phyloP scores from a whole-genome alignment of 1,140 invertebrate species.

The Akabosia matsudoensis region DNA sequence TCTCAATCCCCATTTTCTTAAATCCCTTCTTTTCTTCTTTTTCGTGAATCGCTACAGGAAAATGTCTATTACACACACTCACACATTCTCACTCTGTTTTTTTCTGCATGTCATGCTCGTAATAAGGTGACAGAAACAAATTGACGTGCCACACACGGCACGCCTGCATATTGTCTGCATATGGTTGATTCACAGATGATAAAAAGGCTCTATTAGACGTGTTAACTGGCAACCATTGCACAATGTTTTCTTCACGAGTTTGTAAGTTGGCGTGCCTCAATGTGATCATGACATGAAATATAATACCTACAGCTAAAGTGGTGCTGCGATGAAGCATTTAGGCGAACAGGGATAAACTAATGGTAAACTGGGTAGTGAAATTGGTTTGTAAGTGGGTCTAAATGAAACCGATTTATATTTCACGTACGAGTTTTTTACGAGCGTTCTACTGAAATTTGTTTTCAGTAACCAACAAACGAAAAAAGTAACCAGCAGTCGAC shows the following conservation, averaged over 20 bases:
- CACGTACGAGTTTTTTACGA: background rate
- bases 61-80: too few species aligned
- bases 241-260: too few species aligned
- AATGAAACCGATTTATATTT: background rate
- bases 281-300: too few species aligned
- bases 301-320: too few species aligned
- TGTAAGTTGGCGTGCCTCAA: too few species aligned
- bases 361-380: background rate
- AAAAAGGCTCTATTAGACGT: background rate
- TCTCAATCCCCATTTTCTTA: background rate
- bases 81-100: too few species aligned
- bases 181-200: slow-evolving; percentile 2
- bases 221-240: background rate
- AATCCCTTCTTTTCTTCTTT: background rate
- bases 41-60: background rate
- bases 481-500: too few species aligned
- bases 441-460: background rate
- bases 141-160: slow-evolving; percentile 14
- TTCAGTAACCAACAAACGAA: too few species aligned
- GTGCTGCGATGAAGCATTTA: background rate
- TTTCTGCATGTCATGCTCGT: background rate
- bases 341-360: background rate
- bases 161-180: background rate
- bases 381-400: slow-evolving; percentile 2
- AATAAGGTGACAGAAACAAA: slow-evolving; percentile 16